These are phyloP conservation scores for Narcine bancroftii DNA, from an alignment of 2,113 vertebrate species.

Conservation along the genomic window DNA sequence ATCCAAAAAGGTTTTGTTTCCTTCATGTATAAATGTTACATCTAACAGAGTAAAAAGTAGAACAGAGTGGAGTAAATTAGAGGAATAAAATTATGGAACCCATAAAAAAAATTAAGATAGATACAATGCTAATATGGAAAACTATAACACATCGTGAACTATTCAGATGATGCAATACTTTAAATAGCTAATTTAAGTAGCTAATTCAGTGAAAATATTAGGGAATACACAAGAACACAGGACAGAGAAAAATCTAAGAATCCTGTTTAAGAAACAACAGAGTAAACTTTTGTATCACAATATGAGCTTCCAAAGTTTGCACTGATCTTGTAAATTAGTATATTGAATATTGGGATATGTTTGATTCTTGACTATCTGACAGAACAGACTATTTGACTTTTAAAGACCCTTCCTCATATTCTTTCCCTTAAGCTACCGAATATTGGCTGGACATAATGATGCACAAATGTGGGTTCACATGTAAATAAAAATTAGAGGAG, in stretches of 20 bases:
- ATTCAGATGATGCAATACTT: background rate
- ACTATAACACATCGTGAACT: background rate
- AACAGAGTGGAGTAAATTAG: background rate
- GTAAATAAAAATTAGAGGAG: background rate
- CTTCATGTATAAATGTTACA: constrained; percentile 95
- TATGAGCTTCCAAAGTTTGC: background rate
- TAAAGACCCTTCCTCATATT: background rate
- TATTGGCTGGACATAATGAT: background rate
- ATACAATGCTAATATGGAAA: background rate
- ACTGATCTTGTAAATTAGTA: background rate
- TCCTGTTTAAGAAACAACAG: background rate
- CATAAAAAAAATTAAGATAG: background rate
- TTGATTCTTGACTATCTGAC: background rate
- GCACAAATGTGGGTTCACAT: background rate
- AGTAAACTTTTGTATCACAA: background rate
- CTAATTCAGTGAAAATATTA: background rate
- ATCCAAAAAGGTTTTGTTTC: constrained; percentile 95
- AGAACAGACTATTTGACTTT: background rate
- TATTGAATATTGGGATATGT: background rate
- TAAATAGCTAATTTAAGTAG: background rate
- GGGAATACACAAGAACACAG: background rate
- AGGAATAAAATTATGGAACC: background rate
- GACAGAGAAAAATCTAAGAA: no score
- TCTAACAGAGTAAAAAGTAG: constrained; percentile 52
- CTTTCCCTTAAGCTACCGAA: background rate